Percentiles rank a stretch among this genome's conserved stretches.
These are phyloP conservation scores for Iselma pallidipennis DNA, from an alignment of 2,888 invertebrate genomes.

Conservation along the genomic window DNA sequence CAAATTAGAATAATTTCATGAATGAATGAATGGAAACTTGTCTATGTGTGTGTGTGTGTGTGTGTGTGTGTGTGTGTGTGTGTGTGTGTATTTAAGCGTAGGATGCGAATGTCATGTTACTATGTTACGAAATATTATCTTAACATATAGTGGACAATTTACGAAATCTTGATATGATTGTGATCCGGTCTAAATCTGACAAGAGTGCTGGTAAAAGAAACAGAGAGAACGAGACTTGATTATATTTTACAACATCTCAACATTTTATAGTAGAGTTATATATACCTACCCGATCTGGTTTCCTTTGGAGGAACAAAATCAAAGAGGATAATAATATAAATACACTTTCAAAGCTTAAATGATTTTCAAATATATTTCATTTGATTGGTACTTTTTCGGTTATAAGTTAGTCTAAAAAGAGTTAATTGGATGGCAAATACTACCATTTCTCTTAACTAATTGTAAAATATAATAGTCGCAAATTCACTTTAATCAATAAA, in stretches of 20 bases:
- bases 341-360: conserved; percentile 10
- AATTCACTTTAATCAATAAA: conserved; percentile 28
- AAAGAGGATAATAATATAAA: conserved; percentile 9
- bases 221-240: background rate
- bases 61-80: conserved; percentile 16
- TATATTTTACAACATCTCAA: conserved; percentile 8
- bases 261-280: conserved; percentile 11
- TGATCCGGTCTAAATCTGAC: background rate
- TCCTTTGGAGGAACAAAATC: no score
- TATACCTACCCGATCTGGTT: conserved; percentile 13
- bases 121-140: conserved; percentile 12
- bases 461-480: conserved; percentile 39
- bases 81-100: conserved; percentile 17
- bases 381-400: conserved; percentile 6
- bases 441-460: conserved; percentile 39
- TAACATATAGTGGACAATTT: background rate
- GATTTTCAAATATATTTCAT: conserved; percentile 17
- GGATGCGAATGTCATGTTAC: conserved; percentile 27
- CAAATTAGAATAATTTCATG: conserved; percentile 50
- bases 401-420: conserved; percentile 11
- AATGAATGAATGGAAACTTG: conserved; percentile 35
- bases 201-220: background rate
- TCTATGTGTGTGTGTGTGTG: background rate
- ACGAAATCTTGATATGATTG: background rate
- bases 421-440: conserved; percentile 35